Evolutionary conservation across 1,140 invertebrate genomes (phyloP).

Genomic region (Phocides pigmalion): DNA sequence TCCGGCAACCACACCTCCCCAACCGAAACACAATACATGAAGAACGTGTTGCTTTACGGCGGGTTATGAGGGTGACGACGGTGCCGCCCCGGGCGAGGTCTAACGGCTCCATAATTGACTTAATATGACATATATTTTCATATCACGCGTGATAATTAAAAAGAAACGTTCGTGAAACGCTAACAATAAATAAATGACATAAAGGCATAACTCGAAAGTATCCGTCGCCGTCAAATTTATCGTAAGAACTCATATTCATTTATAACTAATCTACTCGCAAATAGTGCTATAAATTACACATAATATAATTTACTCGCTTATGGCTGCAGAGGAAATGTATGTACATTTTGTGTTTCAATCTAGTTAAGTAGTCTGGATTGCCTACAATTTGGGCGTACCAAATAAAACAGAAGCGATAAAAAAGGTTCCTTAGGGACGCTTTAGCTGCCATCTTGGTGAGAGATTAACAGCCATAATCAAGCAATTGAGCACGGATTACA

Average conservation of each 20-base stretch:
- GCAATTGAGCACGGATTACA: conserved; percentile 75
- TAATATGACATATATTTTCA: too few species aligned
- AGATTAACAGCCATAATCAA: conserved; percentile 79
- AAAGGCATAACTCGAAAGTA: too few species aligned
- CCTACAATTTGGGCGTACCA: conserved; percentile 63
- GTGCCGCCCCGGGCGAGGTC: too few species aligned
- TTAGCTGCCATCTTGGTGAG: conserved; percentile 59
- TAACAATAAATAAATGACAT: too few species aligned
- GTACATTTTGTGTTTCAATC: conserved; percentile 62
- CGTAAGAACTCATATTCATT: conserved; percentile 5
- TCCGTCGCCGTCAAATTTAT: too few species aligned
- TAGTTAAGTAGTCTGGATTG: conserved; percentile 71
- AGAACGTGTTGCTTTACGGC: too few species aligned
- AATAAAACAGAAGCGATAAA: conserved; percentile 73
- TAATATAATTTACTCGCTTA: conserved; percentile 15
- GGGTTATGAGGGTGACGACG: too few species aligned
- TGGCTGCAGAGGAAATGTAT: conserved; percentile 2
- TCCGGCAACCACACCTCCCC: too few species aligned
- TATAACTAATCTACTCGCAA: background rate
- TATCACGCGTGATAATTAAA: too few species aligned
- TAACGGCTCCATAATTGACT: too few species aligned
- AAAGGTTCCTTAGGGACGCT: conserved; percentile 44
- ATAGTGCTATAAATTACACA: conserved; percentile 22
- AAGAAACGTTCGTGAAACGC: too few species aligned
- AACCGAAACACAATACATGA: too few species aligned